These are phyloP conservation scores for Drosophila lacicola DNA, from an alignment of 2,888 invertebrate genomes.

Conservation along the genomic window DNA sequence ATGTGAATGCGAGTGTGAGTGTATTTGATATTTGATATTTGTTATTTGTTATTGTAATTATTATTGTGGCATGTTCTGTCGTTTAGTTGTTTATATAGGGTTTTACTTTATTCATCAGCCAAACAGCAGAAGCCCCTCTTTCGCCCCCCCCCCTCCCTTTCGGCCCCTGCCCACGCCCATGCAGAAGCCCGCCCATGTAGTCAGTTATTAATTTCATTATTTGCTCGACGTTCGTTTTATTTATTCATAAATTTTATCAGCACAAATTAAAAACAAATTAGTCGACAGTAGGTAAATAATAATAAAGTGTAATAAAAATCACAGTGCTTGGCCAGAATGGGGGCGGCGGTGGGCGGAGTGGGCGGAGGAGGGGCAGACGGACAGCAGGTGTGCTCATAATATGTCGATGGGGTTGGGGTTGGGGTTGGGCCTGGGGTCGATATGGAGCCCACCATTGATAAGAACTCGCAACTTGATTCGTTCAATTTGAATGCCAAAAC, in stretches of 20 bases:
- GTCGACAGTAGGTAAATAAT: conserved; percentile 80
- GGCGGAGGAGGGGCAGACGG: background rate
- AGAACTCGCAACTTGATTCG: conserved; percentile 49
- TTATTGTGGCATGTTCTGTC: conserved; percentile 60
- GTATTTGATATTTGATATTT: conserved; percentile 7
- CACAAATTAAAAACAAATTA: conserved; percentile 82
- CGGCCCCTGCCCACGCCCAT: background rate
- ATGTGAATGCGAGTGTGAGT: background rate
- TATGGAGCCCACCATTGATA: conserved; percentile 58
- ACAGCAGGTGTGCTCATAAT: background rate
- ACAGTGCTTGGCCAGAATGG: conserved; percentile 28
- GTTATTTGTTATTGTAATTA: conserved; percentile 60
- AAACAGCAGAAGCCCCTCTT: background rate
- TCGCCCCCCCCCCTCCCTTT: background rate
- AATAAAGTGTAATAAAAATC: conserved; percentile 79
- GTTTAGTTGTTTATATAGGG: conserved; percentile 40
- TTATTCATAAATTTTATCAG: conserved; percentile 79
- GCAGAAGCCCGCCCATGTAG: conserved; percentile 1
- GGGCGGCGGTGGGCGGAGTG: background rate
- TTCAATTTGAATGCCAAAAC: conserved; percentile 55
- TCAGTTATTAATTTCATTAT: conserved; percentile 74
- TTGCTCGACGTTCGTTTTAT: conserved; percentile 65
- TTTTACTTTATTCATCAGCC: conserved; percentile 29
- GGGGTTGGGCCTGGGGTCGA: conserved; percentile 3
- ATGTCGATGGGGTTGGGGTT: background rate